Base-by-base conservation (phyloP, 2,113 vertebrate species). In the Benitochromis conjunctus region DNA sequence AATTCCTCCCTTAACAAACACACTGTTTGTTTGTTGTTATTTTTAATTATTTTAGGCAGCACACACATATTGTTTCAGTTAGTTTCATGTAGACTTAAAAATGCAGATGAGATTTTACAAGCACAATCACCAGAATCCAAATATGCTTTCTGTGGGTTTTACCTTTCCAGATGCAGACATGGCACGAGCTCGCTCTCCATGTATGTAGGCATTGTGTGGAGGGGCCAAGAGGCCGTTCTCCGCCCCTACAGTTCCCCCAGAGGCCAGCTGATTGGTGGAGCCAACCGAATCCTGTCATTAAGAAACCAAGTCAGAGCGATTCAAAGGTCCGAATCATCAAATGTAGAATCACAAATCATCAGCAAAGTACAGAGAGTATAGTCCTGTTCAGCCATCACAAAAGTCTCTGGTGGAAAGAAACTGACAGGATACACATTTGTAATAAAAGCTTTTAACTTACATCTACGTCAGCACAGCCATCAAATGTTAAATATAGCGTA, bases 141-240 rank as follows among this genome's bases (percentile, higher is more conserved):
- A 74, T 10, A 26, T 10, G 66, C 13, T 31, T 19, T 31, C 26
- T 76, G 43, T 48, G 4, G 41, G 14, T 29, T 7, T 82, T 92
- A 96, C 95, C 95, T 95, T 95, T 76, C 94, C 92, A 18, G 94
- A 95, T 1, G 92, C 88, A 3, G 95, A 95, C 94, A 95, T 93
- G 88, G 94, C 93, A 1, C 94, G 82, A 2, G 82, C 87, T 56
- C 95, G 86, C 86, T 95, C 95, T 46, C 83, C 92, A 0, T 80
- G 88, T 1, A 82, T 11, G 86, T 94, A 95, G 26, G 56, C 24
- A 34, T 46, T 88, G 74, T 89, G 89, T 2, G 92, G 94, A 2
- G 92, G 91, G 8, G 91, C 46, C 62, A 94, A 7, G 58, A 92
- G 74, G 41, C 95, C 95, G 13, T 95, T 95, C 82, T 95, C 95